Evolutionary conservation across 2,888 invertebrate species (phyloP).

Genomic region (Habroteleia sp.): DNA sequence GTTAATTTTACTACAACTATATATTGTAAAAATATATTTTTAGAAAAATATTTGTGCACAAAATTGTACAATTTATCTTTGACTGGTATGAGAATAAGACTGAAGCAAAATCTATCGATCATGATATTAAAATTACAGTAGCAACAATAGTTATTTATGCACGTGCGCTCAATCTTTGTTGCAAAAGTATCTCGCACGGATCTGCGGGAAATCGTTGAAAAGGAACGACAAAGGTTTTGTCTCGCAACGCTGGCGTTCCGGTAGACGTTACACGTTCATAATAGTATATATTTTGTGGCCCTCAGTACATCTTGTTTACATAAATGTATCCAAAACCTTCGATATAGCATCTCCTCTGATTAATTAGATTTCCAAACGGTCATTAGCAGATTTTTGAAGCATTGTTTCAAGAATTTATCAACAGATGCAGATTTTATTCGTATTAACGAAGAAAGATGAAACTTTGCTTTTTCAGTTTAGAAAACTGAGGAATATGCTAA

Average conservation of each 20-base stretch:
- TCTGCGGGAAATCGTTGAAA: conserved; percentile 46
- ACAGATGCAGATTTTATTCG: not conserved
- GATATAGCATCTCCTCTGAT: conserved; percentile 34
- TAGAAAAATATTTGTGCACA: too few relatives aligned
- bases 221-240: conserved; percentile 58
- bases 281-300: conserved; percentile 53
- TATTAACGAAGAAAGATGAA: conserved; percentile 1
- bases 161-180: conserved; percentile 49
- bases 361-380: conserved; percentile 27
- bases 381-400: conserved; percentile 6
- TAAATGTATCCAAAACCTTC: conserved; percentile 40
- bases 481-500: too few relatives aligned
- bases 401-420: conserved; percentile 18
- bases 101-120: conserved; percentile 5
- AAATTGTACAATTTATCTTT: not conserved
- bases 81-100: not conserved
- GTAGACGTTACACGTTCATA: conserved; percentile 43
- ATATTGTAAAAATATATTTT: too few relatives aligned
- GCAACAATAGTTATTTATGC: conserved; percentile 52
- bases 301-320: conserved; percentile 34
- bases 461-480: not conserved
- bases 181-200: conserved; percentile 55
- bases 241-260: conserved; percentile 60
- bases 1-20: too few relatives aligned
- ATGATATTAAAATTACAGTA: conserved; percentile 39